Evolutionary conservation across 2,888 invertebrate genomes (phyloP), one percentile per base, ranked within the genome.

Genomic region (Drosophila silvestris): DNA sequence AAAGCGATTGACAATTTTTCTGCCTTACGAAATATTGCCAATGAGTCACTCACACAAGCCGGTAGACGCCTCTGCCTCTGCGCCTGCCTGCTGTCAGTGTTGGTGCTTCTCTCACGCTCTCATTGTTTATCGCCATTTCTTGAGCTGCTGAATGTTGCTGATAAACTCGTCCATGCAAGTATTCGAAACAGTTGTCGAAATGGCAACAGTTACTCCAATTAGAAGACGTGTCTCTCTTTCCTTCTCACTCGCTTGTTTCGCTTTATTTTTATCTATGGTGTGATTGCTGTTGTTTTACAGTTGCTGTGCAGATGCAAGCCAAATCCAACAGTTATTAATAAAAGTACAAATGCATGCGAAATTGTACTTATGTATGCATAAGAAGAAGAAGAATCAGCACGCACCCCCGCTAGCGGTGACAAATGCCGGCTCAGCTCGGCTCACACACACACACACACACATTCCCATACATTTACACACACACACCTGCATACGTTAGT

Each of bases 31-130:
- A 80, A 68, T 26, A 47, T 62, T 67, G 59, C 58, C 76, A 66
- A 68, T 81, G 81, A 78, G 73, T 79, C 73, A 79, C 65, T 71
- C 64, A 50, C 28, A 28, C 53, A 62, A 81, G 79, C 79, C 79
- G 79, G 62, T 65, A 68, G 65, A 56, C 70, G 67, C 52, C 76
- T 69, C 57, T 53, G 63, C 44, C 69, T 60, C 47, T 50, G 57
- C 52, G 30, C 32, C 14, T 39, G 54, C 35, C 19, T 56, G 56
- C 22, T 58, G 44, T 4, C 30, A 52, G n/a, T 56, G 51, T 53
- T 64, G 22, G 47, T 58, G 37, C 65, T 68, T 37, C 78, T 74
- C 78, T 74, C 59, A 63, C 62, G 61, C 57, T 80, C 64, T 65
- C 62, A 53, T 44, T 63, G 60, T 60, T 68, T 77, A 67, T 77